Conservation (phyloP, 1,140 invertebrate genomes). For the Kradibia gibbosae region DNA sequence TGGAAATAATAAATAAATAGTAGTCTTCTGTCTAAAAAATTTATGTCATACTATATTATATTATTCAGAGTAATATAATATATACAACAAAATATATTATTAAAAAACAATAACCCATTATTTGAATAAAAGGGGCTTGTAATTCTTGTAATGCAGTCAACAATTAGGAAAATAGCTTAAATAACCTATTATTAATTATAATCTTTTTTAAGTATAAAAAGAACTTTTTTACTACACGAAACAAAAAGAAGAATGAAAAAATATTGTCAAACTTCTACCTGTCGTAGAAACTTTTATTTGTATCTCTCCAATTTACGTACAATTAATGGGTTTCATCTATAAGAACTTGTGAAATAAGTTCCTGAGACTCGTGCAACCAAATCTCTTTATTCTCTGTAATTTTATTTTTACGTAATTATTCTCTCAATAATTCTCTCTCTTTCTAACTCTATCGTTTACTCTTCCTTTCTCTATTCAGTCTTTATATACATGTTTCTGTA, state of each 20-base stretch:
- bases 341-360: slow-evolving; percentile 23
- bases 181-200: neutral
- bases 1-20: too few relatives aligned
- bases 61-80: too few relatives aligned
- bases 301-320: neutral
- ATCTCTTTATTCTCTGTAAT: slow-evolving; percentile 33
- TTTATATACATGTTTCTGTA: neutral
- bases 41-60: too few relatives aligned
- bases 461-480: neutral
- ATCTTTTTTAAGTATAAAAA: neutral
- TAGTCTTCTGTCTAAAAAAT: too few relatives aligned
- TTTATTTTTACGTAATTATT: neutral
- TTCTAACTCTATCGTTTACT: neutral
- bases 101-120: too few relatives aligned
- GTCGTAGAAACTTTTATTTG: neutral
- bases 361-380: neutral
- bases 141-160: neutral
- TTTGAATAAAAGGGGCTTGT: too few relatives aligned
- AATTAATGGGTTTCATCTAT: slow-evolving; percentile 2
- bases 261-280: neutral
- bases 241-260: neutral
- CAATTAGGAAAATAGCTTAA: too few relatives aligned
- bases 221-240: neutral
- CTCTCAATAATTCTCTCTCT: neutral
- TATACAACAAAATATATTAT: too few relatives aligned